Percentiles rank a stretch among this genome's conserved stretches.
These are phyloP conservation scores for Xenotilapia caudafasciata DNA, from an alignment of 2,113 vertebrate genomes.

Conservation along the genomic window DNA sequence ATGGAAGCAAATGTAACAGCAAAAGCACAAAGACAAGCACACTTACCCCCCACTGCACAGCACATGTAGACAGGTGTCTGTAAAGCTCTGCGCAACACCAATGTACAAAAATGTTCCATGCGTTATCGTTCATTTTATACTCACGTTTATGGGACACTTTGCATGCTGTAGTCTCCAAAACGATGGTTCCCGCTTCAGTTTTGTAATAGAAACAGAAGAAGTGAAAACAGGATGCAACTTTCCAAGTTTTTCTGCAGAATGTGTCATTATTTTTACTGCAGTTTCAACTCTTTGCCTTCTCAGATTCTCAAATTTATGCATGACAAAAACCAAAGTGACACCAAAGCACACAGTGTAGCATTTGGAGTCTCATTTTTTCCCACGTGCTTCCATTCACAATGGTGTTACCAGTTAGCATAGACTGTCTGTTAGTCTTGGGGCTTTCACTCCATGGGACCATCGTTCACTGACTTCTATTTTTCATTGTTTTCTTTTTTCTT, in stretches of 20 bases:
- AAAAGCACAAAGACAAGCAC: background rate
- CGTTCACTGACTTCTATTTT: background rate
- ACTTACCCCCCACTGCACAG: accelerated
- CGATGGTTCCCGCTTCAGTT: background rate
- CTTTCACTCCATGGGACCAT: background rate
- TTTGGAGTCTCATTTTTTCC: background rate
- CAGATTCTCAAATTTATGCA: background rate
- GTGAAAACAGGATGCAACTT: background rate
- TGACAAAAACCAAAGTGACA: background rate
- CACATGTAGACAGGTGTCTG: background rate
- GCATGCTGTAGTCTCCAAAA: background rate
- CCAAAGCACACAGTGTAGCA: background rate
- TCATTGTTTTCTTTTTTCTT: accelerated
- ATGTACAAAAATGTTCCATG: background rate
- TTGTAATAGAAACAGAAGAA: background rate
- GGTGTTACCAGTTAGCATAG: background rate
- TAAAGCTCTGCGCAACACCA: background rate
- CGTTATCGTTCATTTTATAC: background rate
- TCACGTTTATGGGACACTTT: accelerated
- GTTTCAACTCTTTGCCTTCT: background rate
- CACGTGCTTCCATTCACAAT: background rate
- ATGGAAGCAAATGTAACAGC: background rate
- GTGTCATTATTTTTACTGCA: background rate
- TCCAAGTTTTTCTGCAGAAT: background rate
- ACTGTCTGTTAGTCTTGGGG: background rate